Conservation (phyloP, 2,888 invertebrate species). For the Lithophane ornitopus region DNA sequence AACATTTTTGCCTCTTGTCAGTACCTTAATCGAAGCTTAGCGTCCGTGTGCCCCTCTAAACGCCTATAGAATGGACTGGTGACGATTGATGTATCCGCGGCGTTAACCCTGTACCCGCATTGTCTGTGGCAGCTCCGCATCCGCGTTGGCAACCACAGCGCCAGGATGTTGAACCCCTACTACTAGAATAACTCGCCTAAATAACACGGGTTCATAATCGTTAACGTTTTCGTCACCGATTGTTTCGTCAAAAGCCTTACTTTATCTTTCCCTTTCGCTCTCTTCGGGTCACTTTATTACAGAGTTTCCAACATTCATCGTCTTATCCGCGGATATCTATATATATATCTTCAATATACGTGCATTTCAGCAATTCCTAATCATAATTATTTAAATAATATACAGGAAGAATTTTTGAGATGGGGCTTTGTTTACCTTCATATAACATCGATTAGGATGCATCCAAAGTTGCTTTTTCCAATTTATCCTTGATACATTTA, state of each 20-base stretch:
- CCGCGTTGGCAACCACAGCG: conserved; percentile 78
- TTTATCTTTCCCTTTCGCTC: not conserved
- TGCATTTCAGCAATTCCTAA: not conserved
- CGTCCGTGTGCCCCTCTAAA: conserved; percentile 43
- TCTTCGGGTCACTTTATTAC: not conserved
- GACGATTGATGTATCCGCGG: conserved; percentile 58
- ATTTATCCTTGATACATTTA: not conserved
- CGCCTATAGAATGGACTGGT: conserved; percentile 57
- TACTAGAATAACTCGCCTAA: conserved; percentile 67
- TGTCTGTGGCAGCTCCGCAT: conserved; percentile 68
- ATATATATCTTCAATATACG: not conserved
- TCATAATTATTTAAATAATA: not conserved
- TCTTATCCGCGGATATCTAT: too few relatives aligned
- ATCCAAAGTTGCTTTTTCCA: not conserved
- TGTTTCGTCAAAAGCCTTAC: conserved; percentile 29
- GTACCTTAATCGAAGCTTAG: conserved; percentile 15
- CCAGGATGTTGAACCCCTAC: conserved; percentile 69
- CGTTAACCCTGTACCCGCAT: conserved; percentile 68
- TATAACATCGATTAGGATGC: not conserved
- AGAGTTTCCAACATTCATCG: not conserved
- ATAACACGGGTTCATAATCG: conserved; percentile 61
- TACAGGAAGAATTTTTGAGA: too few relatives aligned
- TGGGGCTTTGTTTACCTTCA: not conserved
- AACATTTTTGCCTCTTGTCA: too few relatives aligned
- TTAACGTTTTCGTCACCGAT: conserved; percentile 31